Conservation (phyloP, 2,888 invertebrate species). For the Meloe dianella region DNA sequence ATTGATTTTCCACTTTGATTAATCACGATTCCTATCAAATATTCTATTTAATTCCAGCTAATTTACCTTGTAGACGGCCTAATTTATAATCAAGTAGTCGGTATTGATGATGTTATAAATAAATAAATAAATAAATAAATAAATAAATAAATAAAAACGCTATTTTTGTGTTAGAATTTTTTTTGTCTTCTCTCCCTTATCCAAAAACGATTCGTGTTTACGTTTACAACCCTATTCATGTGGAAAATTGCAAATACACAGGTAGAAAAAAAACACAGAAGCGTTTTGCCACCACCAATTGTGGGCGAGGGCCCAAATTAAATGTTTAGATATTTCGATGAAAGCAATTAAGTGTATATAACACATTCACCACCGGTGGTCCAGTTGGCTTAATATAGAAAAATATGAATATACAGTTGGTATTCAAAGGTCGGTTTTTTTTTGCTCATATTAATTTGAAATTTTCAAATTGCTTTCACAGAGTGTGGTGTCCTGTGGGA, state of each 20-base stretch:
- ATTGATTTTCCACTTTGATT: background rate
- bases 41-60: background rate
- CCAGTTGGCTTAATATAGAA: background rate
- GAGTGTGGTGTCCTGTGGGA: background rate
- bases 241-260: background rate
- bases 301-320: background rate
- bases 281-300: background rate
- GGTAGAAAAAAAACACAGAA: background rate
- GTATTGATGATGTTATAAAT: background rate
- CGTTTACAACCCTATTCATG: background rate
- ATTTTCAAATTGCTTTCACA: background rate
- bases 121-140: no score
- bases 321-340: conserved; percentile 5
- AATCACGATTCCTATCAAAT: background rate
- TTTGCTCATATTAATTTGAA: background rate
- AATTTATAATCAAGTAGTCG: background rate
- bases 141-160: background rate
- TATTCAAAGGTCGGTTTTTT: background rate
- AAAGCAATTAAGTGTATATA: conserved; percentile 11
- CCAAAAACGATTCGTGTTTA: background rate
- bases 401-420: background rate
- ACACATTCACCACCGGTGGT: background rate
- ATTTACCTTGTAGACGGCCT: background rate
- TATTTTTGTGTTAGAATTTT: background rate
- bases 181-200: no score